Percentiles rank a stretch among this genome's conserved stretches.
Evolutionary conservation across 64 coral and sea anemone genomes (phyloP).

Genomic region (Dendronephthya gigantea): DNA sequence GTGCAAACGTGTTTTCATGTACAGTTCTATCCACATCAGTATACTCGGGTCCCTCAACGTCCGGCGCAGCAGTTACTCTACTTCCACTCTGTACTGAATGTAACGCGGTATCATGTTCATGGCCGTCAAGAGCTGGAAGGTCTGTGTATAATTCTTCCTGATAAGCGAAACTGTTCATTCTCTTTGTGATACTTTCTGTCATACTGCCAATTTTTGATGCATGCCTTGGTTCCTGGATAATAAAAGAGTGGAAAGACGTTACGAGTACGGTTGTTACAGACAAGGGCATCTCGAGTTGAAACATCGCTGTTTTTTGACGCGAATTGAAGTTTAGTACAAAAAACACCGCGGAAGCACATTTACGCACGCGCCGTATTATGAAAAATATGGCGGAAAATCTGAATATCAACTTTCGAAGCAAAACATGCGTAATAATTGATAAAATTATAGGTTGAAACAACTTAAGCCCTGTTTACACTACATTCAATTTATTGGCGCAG

Average conservation of each 20-base stretch:
- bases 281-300: too few species aligned
- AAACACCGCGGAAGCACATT: too few species aligned
- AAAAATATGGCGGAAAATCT: too few species aligned
- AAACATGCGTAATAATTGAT: too few species aligned
- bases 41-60: slow-evolving; percentile 2
- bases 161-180: slow-evolving; percentile 88
- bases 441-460: too few species aligned
- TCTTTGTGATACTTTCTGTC: slow-evolving; percentile 81
- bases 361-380: too few species aligned
- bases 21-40: not conserved
- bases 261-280: too few species aligned
- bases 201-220: slow-evolving; percentile 37
- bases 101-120: not conserved
- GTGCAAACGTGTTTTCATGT: not conserved
- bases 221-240: not conserved
- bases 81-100: not conserved
- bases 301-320: too few species aligned
- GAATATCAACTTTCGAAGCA: too few species aligned
- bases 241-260: not conserved
- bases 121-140: slow-evolving; percentile 33
- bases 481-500: too few species aligned
- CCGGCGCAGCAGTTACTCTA: not conserved
- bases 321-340: too few species aligned
- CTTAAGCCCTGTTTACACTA: too few species aligned
- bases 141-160: slow-evolving; percentile 84